Evolutionary conservation across 2,797 vertebrate species (phyloP).

Genomic region (Lindbergichthys nudifrons): DNA sequence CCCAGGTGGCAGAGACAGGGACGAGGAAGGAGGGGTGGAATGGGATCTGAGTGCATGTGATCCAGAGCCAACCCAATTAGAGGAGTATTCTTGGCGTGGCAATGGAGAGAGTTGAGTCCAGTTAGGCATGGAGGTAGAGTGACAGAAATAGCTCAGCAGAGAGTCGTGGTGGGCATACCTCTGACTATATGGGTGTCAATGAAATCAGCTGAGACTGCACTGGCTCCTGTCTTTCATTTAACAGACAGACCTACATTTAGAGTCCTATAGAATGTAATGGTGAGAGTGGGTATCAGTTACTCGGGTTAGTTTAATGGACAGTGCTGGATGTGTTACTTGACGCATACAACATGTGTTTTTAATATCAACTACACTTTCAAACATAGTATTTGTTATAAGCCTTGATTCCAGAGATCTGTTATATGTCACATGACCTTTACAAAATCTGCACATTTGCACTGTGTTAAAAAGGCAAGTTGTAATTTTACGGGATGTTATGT

Average conservation of each 20-base stretch:
- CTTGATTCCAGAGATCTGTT: background rate
- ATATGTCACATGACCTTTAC: background rate
- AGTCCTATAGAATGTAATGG: constrained; percentile 21
- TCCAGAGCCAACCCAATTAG: constrained; percentile 77
- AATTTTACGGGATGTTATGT: too few relatives aligned
- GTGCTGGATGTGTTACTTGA: constrained; percentile 8
- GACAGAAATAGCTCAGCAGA: constrained; percentile 80
- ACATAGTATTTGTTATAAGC: background rate
- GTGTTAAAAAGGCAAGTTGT: too few relatives aligned
- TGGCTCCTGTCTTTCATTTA: constrained; percentile 43
- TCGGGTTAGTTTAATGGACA: background rate
- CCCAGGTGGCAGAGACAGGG: constrained; percentile 40
- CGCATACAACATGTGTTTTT: background rate
- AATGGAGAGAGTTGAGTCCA: constrained; percentile 56
- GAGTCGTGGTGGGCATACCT: constrained; percentile 66
- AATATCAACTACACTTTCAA: background rate
- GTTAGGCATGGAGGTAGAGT: constrained; percentile 52
- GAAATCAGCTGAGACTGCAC: constrained; percentile 53
- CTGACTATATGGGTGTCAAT: constrained; percentile 59
- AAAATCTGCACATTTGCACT: background rate
- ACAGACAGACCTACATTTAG: constrained; percentile 50
- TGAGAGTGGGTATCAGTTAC: constrained; percentile 31
- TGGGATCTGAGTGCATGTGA: constrained; percentile 66
- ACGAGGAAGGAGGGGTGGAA: constrained; percentile 34
- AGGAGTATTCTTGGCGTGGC: constrained; percentile 74